Conservation (phyloP, 2,888 invertebrate species). For the Drosophila dives region DNA sequence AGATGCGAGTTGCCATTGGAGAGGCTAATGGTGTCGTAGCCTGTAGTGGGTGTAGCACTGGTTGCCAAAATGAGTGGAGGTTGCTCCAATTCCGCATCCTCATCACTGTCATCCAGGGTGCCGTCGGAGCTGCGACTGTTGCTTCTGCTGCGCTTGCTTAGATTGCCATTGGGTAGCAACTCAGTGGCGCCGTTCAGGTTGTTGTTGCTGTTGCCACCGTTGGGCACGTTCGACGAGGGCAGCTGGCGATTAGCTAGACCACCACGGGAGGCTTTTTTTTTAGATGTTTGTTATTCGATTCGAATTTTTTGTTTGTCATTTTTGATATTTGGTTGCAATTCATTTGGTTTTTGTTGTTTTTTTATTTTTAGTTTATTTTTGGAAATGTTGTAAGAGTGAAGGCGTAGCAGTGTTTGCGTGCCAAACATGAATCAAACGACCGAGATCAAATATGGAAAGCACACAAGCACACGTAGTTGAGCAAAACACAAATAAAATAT, state of each 20-base stretch:
- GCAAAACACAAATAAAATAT: slow-evolving; percentile 47
- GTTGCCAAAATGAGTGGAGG: slow-evolving; percentile 47
- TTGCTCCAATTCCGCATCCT: slow-evolving; percentile 80
- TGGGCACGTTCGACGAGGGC: slow-evolving; percentile 84
- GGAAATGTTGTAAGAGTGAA: slow-evolving; percentile 3
- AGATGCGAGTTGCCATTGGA: slow-evolving; percentile 85
- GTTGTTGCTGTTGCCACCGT: slow-evolving; percentile 40
- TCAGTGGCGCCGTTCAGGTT: slow-evolving; percentile 39
- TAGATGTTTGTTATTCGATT: slow-evolving; percentile 49
- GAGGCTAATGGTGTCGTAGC: slow-evolving; percentile 78
- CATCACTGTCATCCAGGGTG: slow-evolving; percentile 82
- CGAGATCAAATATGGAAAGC: slow-evolving; percentile 47
- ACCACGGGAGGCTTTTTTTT: slow-evolving; percentile 88
- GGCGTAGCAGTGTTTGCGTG: slow-evolving; percentile 52
- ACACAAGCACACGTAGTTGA: slow-evolving; percentile 57
- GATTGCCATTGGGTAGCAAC: slow-evolving; percentile 65
- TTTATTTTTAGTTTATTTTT: slow-evolving; percentile 22
- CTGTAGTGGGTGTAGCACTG: slow-evolving; percentile 4
- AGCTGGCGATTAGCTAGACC: slow-evolving; percentile 90
- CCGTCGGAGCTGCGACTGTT: slow-evolving; percentile 84
- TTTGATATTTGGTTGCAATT: slow-evolving; percentile 27
- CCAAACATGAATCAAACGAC: slow-evolving; percentile 65
- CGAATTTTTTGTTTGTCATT: slow-evolving; percentile 33
- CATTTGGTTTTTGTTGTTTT: slow-evolving; percentile 32
- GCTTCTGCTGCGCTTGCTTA: slow-evolving; percentile 85